phyloP scores from a whole-genome alignment of 2,888 invertebrate genomes.

The Chrysomela aeneicollis region DNA sequence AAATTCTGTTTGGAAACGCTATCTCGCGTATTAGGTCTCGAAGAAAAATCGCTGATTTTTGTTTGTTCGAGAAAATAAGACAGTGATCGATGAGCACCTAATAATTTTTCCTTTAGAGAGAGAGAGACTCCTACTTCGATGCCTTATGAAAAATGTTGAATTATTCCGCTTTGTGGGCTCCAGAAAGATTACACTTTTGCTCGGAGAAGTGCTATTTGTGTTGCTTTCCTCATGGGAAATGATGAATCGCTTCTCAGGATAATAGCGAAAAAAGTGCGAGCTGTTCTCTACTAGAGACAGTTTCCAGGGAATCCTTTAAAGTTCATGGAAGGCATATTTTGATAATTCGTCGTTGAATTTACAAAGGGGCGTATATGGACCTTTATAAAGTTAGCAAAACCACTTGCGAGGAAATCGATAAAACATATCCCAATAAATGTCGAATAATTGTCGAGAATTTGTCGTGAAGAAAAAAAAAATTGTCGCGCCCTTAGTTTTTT shows the following conservation, averaged over 20 bases:
- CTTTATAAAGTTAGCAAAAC: no score
- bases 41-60: conserved; percentile 39
- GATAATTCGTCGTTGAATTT: no score
- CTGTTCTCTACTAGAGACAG: no score
- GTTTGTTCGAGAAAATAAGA: conserved; percentile 28
- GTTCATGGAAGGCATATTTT: no score
- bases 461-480: no score
- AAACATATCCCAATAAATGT: no score
- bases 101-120: background rate
- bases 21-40: conserved; percentile 35
- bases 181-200: background rate
- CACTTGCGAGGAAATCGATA: no score
- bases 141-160: background rate
- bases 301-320: no score
- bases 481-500: no score
- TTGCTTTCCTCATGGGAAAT: background rate
- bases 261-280: no score
- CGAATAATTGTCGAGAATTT: no score
- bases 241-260: background rate
- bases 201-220: background rate
- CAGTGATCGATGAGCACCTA: conserved; percentile 16
- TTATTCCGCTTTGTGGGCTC: background rate
- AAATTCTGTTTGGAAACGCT: conserved; percentile 36
- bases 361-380: no score
- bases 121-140: background rate